Conservation (phyloP, 2,797 vertebrate genomes). For the Gobionotothen gibberifrons region DNA sequence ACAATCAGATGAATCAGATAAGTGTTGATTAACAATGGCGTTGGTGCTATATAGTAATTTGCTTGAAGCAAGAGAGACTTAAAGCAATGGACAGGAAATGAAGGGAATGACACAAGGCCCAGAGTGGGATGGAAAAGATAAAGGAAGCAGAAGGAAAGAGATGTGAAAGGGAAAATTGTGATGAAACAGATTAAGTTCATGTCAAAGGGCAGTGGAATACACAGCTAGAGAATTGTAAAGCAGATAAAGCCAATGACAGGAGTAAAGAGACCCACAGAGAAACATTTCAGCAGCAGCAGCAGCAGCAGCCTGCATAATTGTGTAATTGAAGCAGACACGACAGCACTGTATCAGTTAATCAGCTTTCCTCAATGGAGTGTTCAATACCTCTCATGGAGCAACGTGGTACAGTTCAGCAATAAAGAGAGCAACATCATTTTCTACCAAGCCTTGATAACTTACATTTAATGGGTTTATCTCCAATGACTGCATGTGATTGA, state of each 20-base stretch:
- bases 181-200: slow-evolving; percentile 35
- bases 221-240: slow-evolving; percentile 17
- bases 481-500: slow-evolving; percentile 78
- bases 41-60: slow-evolving; percentile 35
- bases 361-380: slow-evolving; percentile 33
- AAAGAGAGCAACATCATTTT: slow-evolving; percentile 76
- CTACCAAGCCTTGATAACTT: slow-evolving; percentile 79
- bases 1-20: slow-evolving; percentile 63
- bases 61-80: slow-evolving; percentile 44
- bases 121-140: slow-evolving; percentile 34
- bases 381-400: slow-evolving; percentile 77
- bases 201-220: slow-evolving; percentile 20
- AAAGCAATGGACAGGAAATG: slow-evolving; percentile 49
- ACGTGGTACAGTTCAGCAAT: slow-evolving; percentile 76
- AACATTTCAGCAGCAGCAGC: slow-evolving; percentile 61
- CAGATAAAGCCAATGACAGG: slow-evolving; percentile 21
- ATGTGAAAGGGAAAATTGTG: slow-evolving; percentile 35
- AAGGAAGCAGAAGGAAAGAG: slow-evolving; percentile 35
- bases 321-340: slow-evolving; percentile 76
- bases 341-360: slow-evolving; percentile 67
- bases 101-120: slow-evolving; percentile 40
- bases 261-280: slow-evolving; percentile 22
- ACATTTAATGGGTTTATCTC: slow-evolving; percentile 82
- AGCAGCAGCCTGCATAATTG: slow-evolving; percentile 51
- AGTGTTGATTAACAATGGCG: slow-evolving; percentile 66